Percentiles rank a stretch among this genome's conserved stretches.
phyloP scores from a whole-genome alignment of 1,140 invertebrate genomes.

The Drosophila funebris region DNA sequence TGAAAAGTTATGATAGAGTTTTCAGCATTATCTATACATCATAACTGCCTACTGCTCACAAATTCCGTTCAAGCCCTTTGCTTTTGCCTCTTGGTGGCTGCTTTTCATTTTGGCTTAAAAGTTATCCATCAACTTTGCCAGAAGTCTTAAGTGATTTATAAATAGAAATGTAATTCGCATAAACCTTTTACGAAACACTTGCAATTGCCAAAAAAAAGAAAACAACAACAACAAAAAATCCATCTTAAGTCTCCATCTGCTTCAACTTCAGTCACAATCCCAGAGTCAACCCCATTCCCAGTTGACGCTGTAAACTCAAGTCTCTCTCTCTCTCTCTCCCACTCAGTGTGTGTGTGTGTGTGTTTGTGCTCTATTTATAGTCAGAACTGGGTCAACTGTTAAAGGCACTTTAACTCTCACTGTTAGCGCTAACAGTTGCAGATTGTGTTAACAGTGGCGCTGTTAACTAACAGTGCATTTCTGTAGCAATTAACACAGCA shows the following conservation, averaged over 20 bases:
- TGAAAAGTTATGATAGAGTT: too few relatives aligned
- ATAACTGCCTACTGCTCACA: too few relatives aligned
- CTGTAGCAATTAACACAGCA: slow-evolving; percentile 55
- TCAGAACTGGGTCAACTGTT: slow-evolving; percentile 69
- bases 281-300: neutral
- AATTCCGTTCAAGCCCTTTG: too few relatives aligned
- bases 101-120: neutral
- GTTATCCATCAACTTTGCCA: slow-evolving; percentile 30
- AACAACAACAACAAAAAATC: too few relatives aligned
- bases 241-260: slow-evolving; percentile 23
- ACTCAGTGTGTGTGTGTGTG: slow-evolving; percentile 15
- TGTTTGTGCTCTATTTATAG: slow-evolving; percentile 62
- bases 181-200: slow-evolving; percentile 11
- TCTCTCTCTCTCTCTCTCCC: neutral
- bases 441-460: neutral
- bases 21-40: too few relatives aligned
- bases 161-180: slow-evolving; percentile 42
- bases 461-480: slow-evolving; percentile 26
- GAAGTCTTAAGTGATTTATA: slow-evolving; percentile 37
- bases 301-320: slow-evolving; percentile 12
- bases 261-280: slow-evolving; percentile 14
- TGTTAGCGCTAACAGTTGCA: slow-evolving; percentile 29
- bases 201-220: too few relatives aligned
- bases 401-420: slow-evolving; percentile 18
- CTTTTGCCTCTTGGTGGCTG: too few relatives aligned